A percentile compares a stretch with the other conserved stretches of the same genome.
Conservation (phyloP, 2,888 invertebrate species). For the Mamestra brassicae region DNA sequence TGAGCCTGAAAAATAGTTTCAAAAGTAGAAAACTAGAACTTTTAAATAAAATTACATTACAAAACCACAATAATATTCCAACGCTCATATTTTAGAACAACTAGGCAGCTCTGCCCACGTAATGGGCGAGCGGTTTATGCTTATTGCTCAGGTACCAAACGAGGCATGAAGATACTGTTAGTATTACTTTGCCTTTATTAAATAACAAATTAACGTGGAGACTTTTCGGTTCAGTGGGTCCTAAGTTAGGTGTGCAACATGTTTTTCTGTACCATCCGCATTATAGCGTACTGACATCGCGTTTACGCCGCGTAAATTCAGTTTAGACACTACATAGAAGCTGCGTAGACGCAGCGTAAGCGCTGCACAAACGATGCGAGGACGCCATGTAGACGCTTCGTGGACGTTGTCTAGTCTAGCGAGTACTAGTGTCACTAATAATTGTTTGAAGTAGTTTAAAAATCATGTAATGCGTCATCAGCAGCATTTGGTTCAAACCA, state of each 20-base stretch:
- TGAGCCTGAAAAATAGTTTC: not conserved
- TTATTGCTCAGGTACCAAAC: conserved; percentile 56
- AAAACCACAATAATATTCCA: conserved; percentile 26
- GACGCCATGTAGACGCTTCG: too few species aligned
- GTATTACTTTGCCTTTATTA: conserved; percentile 48
- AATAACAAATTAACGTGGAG: conserved; percentile 41
- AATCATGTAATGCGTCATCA: not conserved
- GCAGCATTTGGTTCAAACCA: not conserved
- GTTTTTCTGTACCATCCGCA: too few species aligned
- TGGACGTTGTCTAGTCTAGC: too few species aligned
- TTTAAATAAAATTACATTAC: conserved; percentile 32
- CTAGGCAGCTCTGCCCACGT: conserved; percentile 24
- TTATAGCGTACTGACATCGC: too few species aligned
- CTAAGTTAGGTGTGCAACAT: not conserved
- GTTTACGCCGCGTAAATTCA: not conserved
- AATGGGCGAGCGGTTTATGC: conserved; percentile 55
- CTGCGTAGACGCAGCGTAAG: too few species aligned
- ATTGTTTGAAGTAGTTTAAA: not conserved
- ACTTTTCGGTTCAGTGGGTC: conserved; percentile 6
- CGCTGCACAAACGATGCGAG: not conserved
- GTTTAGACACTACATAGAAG: too few species aligned
- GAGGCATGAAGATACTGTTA: conserved; percentile 53
- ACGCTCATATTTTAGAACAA: conserved; percentile 51
- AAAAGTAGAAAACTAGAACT: conserved; percentile 23
- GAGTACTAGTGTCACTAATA: not conserved